Evolutionary conservation across 2,113 vertebrate species (phyloP), one percentile per base, ranked within the genome.

Genomic region (Hiodon alosoides): DNA sequence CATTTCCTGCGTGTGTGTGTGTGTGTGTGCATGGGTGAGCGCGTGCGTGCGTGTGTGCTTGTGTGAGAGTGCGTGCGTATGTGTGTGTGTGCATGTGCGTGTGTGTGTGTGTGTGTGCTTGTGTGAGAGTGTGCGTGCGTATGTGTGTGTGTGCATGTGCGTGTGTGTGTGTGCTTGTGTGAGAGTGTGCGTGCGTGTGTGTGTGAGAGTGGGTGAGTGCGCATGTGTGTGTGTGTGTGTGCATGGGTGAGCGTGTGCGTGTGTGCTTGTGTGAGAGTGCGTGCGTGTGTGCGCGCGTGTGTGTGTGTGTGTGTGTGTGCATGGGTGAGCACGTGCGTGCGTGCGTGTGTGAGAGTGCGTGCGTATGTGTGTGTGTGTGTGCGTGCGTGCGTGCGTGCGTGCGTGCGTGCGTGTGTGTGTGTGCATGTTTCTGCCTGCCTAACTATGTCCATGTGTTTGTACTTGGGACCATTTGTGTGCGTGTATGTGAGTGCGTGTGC

Each of bases 201-300:
- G 55, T 69, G 52, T 69, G 74, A 69, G 8, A 16, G 55, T 61
- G n/a, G 8, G 59, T 46, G 31, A 60, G 52, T 74, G 58, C 65
- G 79, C 69, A 80, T 60, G 76, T 67, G 48, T 60, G 77, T 76
- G 79, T 16, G 52, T 73, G 72, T 72, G 77, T 72, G 77, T 14
- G 57, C 13, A 14, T 60, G 72, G 7, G 59, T 17, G 67, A 31
- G 67, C 67, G 75, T 72, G 71, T 54, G 74, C 71, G 67, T 16
- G 75, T 74, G 52, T 65, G 69, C 72, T 62, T 71, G 78, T 54
- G 57, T 57, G 69, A 62, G 54, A n/a, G n/a, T n/a, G n/a, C n/a
- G n/a, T n/a, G 52, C 5, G 48, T 71, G 67, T 70, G 68, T 73
- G 73, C 64, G 65, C 60, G 66, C 50, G 53, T 52, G 50, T 3